A percentile compares a stretch with the other conserved stretches of the same genome.
Evolutionary conservation across 2,113 vertebrate genomes (phyloP).

Genomic region (Poicephalus meyeri): DNA sequence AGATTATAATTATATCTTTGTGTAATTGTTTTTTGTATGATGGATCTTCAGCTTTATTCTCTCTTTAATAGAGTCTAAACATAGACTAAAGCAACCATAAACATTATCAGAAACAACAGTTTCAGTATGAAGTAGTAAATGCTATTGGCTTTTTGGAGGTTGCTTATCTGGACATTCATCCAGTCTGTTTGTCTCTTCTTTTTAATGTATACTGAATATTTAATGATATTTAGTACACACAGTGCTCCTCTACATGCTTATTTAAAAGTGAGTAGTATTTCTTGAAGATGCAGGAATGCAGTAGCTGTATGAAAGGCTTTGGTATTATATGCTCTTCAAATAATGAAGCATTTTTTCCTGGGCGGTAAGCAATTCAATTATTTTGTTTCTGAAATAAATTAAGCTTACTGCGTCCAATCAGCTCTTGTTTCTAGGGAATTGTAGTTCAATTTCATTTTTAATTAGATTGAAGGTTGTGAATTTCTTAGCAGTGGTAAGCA

Average conservation of each 20-base stretch:
- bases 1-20: not conserved
- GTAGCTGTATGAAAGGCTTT: slow-evolving; percentile 3
- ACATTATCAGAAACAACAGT: not conserved
- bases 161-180: slow-evolving; percentile 11
- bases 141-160: not conserved
- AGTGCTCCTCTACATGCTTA: not conserved
- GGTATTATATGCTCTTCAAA: slow-evolving; percentile 48
- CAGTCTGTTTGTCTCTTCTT: not conserved
- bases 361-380: slow-evolving; percentile 74
- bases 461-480: slow-evolving; percentile 76
- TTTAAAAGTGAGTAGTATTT: slow-evolving; percentile 2
- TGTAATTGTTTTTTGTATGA: slow-evolving; percentile 25
- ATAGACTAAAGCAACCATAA: slow-evolving; percentile 30
- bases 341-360: slow-evolving; percentile 44
- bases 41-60: not conserved
- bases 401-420: slow-evolving; percentile 74
- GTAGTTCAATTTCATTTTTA: slow-evolving; percentile 82
- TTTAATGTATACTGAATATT: slow-evolving; percentile 27
- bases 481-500: slow-evolving; percentile 74
- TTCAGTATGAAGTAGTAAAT: not conserved
- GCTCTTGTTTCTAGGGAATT: slow-evolving; percentile 74
- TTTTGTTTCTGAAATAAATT: slow-evolving; percentile 80
- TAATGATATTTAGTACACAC: not conserved
- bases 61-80: not conserved
- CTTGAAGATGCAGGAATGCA: slow-evolving; percentile 14